Evolutionary conservation across 2,797 vertebrate genomes (phyloP), one percentile per base, ranked within the genome.

Genomic region (Poecilia velifera): DNA sequence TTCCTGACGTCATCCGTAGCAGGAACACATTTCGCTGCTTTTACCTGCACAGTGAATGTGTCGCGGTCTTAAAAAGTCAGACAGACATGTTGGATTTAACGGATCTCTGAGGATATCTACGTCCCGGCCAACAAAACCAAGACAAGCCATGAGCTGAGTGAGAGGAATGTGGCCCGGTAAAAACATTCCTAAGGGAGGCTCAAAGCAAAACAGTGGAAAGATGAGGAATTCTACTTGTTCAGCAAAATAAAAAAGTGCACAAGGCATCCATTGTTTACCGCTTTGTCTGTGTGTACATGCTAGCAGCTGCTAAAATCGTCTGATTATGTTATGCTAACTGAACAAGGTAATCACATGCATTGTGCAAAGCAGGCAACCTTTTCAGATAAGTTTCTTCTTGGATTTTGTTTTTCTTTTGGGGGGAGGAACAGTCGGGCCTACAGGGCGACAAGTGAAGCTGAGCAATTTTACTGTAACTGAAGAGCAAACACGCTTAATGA

Each of bases 241-340:
- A 90, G 91, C 90, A 86, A 76, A 91, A 89, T 83, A 89, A 86
- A 59, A 73, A 86, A 78, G 78, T 12, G 80, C 90, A 94, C 90
- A 94, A 92, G 87, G 89, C 82, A 68, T 80, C 83, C 89, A 93
- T 93, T 93, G 91, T 93, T 94, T 92, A 93, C 87, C 77, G 85
- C 90, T 92, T 88, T 82, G 90, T 85, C 80, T 78, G 57, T 86
- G 76, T 57, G 74, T 72, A 88, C 77, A 74, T 75, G 87, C 43
- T 87, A 47, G 82, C 84, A 28, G 85, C 73, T 66, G 51, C 82
- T 86, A 82, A 87, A 88, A 85, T 76, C 55, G 41, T 77, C 83
- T 91, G 93, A 95, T 94, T 93, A 94, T 79, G 93, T 92, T 91
- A 93, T 84, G 92, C 89, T 88, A 90, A 93, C 80, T 92, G 91